phyloP scores from a whole-genome alignment of 92 coral and sea anemone genomes.

The Micromussa lordhowensis region DNA sequence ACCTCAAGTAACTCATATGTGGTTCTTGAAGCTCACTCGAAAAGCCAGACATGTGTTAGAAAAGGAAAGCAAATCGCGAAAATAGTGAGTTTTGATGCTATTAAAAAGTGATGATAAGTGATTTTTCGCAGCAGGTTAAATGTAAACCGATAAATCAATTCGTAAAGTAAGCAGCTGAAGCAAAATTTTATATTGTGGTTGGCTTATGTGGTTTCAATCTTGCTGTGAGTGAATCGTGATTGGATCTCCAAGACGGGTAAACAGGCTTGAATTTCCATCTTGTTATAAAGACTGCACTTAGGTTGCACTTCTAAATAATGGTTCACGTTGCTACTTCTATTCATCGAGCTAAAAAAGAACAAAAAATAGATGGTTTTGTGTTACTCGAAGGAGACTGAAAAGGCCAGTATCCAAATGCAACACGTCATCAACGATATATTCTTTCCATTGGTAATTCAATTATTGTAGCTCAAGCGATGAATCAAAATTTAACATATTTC shows the following conservation, averaged over 20 bases:
- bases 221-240: not conserved
- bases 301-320: not conserved
- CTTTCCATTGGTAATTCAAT: not conserved
- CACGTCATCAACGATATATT: not conserved
- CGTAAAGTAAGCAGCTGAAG: not conserved
- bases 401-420: not conserved
- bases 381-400: not conserved
- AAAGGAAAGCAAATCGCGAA: not conserved
- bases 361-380: not conserved
- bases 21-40: not conserved
- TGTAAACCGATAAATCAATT: not conserved
- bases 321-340: not conserved
- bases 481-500: not conserved
- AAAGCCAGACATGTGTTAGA: not conserved
- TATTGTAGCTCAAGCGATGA: not conserved
- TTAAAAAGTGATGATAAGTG: not conserved
- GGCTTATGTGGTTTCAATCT: conserved; percentile 4
- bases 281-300: not conserved
- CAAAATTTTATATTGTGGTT: not conserved
- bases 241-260: conserved; percentile 5
- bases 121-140: not conserved
- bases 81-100: not conserved
- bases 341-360: not conserved
- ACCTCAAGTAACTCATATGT: not conserved
- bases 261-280: not conserved